Conservation (phyloP, 2,888 invertebrate genomes). For the Calameuta pallipes region DNA sequence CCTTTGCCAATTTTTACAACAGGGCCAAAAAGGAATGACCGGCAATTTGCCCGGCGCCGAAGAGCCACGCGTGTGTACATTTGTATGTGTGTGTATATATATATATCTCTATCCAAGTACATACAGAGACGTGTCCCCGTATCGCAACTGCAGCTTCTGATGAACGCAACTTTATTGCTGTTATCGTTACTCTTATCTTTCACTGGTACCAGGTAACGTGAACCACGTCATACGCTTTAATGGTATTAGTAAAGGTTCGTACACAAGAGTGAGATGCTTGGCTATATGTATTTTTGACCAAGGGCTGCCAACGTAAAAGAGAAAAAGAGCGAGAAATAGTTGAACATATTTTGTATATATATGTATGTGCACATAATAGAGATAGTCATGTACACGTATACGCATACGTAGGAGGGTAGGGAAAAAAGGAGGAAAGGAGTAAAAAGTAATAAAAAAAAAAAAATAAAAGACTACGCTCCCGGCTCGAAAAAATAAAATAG, state of each 20-base stretch:
- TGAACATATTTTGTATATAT: too few relatives aligned
- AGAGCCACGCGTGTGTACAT: neutral
- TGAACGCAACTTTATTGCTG: neutral
- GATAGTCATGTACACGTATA: neutral
- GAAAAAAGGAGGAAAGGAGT: constrained; percentile 29
- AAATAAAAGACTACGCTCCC: constrained; percentile 36
- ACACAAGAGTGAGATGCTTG: neutral
- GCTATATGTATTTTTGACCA: neutral
- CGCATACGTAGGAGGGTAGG: neutral
- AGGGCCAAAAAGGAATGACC: constrained; percentile 43
- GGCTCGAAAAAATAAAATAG: constrained; percentile 9
- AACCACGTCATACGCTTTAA: neutral
- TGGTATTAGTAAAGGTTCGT: neutral
- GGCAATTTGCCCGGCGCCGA: constrained; percentile 10
- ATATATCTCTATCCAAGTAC: neutral
- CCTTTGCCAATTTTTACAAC: constrained; percentile 55
- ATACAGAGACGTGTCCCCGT: neutral
- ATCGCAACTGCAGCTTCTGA: neutral
- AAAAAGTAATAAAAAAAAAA: constrained; percentile 31
- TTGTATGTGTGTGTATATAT: too few relatives aligned
- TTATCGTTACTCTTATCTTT: neutral
- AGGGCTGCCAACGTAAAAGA: neutral
- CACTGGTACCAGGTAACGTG: neutral
- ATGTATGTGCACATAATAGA: neutral
- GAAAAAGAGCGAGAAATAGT: neutral